A percentile compares a stretch with the other conserved stretches of the same genome.
Conservation (phyloP, 2,113 vertebrate genomes). For the Entomyzon cyanotis region DNA sequence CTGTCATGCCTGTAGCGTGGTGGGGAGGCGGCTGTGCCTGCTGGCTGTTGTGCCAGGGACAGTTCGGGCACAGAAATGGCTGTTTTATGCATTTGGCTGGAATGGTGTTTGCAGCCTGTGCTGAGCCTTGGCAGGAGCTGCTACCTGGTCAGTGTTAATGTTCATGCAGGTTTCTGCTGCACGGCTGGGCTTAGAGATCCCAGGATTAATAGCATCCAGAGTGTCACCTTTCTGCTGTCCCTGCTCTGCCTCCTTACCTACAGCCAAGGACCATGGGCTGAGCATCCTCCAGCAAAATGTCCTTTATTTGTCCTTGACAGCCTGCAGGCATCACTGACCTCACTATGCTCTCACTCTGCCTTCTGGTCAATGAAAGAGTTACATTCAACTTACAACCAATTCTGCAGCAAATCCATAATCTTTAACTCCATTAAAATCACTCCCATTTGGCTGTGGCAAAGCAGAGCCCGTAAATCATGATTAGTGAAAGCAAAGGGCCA, state of each 20-base stretch:
- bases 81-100: accelerated
- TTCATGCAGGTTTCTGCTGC: accelerated
- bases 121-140: background rate
- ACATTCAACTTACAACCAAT: background rate
- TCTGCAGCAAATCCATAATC: background rate
- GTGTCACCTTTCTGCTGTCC: background rate
- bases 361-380: background rate
- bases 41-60: background rate
- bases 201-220: background rate
- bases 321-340: background rate
- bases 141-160: accelerated
- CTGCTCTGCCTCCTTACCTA: background rate
- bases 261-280: accelerated
- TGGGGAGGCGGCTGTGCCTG: accelerated
- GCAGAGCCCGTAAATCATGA: background rate
- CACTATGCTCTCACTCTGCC: background rate
- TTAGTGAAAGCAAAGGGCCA: background rate
- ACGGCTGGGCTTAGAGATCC: accelerated
- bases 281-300: background rate
- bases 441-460: background rate
- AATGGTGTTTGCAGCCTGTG: background rate
- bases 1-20: accelerated
- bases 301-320: slow-evolving; percentile 5
- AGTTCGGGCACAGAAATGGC: accelerated
- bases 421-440: slow-evolving; percentile 12